phyloP scores from a whole-genome alignment of 2,888 invertebrate genomes.

The Dendrolimus houi region DNA sequence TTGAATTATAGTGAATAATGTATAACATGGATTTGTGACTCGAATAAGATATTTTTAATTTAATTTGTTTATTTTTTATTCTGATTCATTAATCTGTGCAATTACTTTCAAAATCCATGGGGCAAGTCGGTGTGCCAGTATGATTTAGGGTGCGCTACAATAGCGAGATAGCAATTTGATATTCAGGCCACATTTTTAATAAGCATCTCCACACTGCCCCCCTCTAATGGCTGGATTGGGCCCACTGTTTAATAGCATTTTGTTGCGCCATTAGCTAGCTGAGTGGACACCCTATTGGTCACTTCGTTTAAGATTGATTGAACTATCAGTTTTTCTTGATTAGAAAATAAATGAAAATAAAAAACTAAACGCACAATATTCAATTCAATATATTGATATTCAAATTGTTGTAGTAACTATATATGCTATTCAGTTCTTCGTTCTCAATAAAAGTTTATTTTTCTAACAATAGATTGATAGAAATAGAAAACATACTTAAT shows the following conservation, averaged over 20 bases:
- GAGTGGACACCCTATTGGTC: conserved; percentile 30
- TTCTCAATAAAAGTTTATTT: too few relatives aligned
- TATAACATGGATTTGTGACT: too few relatives aligned
- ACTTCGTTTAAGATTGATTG: conserved; percentile 21
- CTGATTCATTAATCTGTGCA: conserved; percentile 19
- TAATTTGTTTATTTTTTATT: too few relatives aligned
- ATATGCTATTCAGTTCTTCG: too few relatives aligned
- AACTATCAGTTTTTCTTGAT: conserved; percentile 9
- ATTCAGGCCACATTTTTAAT: conserved; percentile 78
- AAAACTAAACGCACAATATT: background rate
- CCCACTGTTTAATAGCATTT: conserved; percentile 63
- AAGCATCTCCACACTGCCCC: conserved; percentile 44
- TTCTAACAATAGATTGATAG: too few relatives aligned
- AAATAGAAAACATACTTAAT: too few relatives aligned
- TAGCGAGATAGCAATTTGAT: conserved; percentile 74
- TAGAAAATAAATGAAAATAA: background rate
- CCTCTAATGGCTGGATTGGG: conserved; percentile 48
- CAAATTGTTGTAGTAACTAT: too few relatives aligned
- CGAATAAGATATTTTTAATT: too few relatives aligned
- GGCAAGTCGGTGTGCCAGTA: conserved; percentile 31
- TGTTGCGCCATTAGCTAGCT: conserved; percentile 48
- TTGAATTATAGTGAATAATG: too few relatives aligned
- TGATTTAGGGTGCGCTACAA: conserved; percentile 55
- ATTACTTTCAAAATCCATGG: conserved; percentile 29
- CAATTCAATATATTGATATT: background rate